phyloP scores from a whole-genome alignment of 2,888 invertebrate genomes.

The Thymelicus acteon region DNA sequence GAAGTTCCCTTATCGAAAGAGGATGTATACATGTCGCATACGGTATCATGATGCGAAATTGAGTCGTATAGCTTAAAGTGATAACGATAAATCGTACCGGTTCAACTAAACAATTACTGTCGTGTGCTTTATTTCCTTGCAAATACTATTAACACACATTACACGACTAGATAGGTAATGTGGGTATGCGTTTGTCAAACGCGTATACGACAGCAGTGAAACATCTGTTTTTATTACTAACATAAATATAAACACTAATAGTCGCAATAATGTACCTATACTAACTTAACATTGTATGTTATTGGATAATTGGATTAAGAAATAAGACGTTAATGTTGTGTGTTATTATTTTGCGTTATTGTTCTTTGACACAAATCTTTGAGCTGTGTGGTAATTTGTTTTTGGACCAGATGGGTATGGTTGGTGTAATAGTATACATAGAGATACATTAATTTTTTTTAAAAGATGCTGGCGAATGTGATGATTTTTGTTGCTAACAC shows the following conservation, averaged over 20 bases:
- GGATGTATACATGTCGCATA: slow-evolving; percentile 53
- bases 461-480: too few species aligned
- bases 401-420: too few species aligned
- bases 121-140: slow-evolving; percentile 31
- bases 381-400: too few species aligned
- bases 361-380: too few species aligned
- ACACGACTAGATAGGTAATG: slow-evolving; percentile 19
- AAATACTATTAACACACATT: slow-evolving; percentile 24
- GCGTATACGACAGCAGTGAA: slow-evolving; percentile 22
- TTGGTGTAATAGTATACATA: too few species aligned
- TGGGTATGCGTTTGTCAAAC: slow-evolving; percentile 23
- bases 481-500: too few species aligned
- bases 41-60: slow-evolving; percentile 56
- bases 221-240: slow-evolving; percentile 27
- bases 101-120: slow-evolving; percentile 34
- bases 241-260: slow-evolving; percentile 18
- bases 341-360: not conserved
- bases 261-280: not conserved
- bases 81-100: slow-evolving; percentile 38
- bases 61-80: slow-evolving; percentile 70
- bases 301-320: not conserved
- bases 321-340: not conserved
- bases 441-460: too few species aligned
- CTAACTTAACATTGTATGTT: not conserved
- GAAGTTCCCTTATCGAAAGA: slow-evolving; percentile 61